phyloP scores from a whole-genome alignment of 2,888 invertebrate species.

The Horisme vitalbata region DNA sequence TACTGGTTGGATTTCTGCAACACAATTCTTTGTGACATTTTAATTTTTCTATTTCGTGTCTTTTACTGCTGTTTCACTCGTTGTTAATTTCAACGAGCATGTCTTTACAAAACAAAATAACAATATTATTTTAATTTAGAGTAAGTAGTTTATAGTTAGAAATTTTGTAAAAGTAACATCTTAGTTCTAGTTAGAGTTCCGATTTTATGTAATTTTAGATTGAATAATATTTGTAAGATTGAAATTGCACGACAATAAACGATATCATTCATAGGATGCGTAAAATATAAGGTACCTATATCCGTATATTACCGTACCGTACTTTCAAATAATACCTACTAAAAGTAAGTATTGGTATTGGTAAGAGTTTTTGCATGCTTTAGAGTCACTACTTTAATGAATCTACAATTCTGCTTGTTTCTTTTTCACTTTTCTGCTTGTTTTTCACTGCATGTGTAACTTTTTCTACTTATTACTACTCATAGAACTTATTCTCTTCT shows the following conservation, averaged over 20 bases:
- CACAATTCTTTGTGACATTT: no score
- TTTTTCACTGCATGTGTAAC: not conserved
- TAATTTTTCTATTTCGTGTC: no score
- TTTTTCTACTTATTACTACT: constrained; percentile 1
- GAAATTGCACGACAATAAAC: no score
- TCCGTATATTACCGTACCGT: no score
- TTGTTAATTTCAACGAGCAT: not conserved
- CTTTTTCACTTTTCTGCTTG: constrained; percentile 20
- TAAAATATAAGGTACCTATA: no score
- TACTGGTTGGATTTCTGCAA: no score
- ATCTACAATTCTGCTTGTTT: constrained; percentile 10
- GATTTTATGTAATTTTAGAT: no score
- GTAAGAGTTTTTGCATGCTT: constrained; percentile 22
- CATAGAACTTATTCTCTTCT: not conserved
- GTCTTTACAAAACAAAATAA: not conserved
- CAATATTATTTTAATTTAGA: not conserved
- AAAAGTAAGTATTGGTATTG: no score
- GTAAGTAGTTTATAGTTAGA: not conserved
- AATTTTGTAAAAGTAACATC: not conserved
- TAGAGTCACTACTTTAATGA: not conserved
- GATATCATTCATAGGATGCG: no score
- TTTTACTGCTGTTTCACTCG: no score
- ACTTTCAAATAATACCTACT: no score
- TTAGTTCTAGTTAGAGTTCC: not conserved
- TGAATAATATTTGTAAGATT: no score